Evolutionary conservation across 2,888 invertebrate species (phyloP).

Genomic region (Oscheius myriophilus): DNA sequence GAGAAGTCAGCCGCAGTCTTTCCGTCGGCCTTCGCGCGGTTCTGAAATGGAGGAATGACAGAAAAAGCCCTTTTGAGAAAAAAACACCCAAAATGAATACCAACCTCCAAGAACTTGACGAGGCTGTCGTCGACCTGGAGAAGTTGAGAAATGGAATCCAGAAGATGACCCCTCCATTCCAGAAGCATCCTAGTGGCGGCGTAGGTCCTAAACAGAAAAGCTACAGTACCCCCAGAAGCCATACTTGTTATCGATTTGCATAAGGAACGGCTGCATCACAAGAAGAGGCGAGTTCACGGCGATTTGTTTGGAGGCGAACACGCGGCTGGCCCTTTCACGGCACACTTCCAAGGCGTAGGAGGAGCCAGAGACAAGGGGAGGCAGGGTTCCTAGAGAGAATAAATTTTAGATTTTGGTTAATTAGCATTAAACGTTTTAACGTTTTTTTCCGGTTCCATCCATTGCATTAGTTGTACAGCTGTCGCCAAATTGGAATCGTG

Average conservation of each 20-base stretch:
- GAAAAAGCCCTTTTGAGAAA: neutral
- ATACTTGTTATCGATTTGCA: constrained; percentile 36
- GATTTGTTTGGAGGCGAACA: constrained; percentile 33
- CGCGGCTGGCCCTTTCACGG: constrained; percentile 28
- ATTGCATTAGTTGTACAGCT: too few species aligned
- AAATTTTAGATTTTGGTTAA: neutral
- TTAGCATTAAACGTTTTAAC: too few species aligned
- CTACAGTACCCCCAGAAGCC: too few species aligned
- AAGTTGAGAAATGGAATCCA: constrained; percentile 45
- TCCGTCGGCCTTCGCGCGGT: constrained; percentile 12
- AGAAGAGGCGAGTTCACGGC: constrained; percentile 32
- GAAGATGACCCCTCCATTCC: constrained; percentile 23
- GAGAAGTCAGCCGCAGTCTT: constrained; percentile 9
- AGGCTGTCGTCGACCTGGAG: constrained; percentile 35
- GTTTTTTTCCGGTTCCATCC: too few species aligned
- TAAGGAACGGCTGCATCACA: constrained; percentile 47
- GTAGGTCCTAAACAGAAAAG: constrained; percentile 37
- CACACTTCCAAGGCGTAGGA: constrained; percentile 30
- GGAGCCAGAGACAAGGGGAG: constrained; percentile 38
- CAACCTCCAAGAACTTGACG: constrained; percentile 28
- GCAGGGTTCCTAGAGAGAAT: constrained; percentile 15
- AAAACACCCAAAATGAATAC: neutral
- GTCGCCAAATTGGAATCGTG: too few species aligned
- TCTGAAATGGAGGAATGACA: neutral
- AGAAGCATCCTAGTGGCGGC: constrained; percentile 33